A percentile compares a stretch with the other conserved stretches of the same genome.
Conservation (phyloP, 2,113 vertebrate species). For the Vulpes ferrilata region DNA sequence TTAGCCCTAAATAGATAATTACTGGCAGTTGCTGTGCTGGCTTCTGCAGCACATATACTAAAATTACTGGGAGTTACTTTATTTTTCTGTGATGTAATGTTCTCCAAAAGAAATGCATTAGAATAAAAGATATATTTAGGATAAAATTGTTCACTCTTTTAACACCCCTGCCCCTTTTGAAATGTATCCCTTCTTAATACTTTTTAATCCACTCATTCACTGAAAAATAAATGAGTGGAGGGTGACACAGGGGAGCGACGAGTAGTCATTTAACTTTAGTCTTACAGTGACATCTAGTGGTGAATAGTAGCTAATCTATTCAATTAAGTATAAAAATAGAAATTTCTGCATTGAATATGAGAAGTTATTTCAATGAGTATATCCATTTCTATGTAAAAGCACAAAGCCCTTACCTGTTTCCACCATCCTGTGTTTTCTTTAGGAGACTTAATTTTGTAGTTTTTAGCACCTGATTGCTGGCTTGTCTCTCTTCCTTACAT, state of each 20-base stretch:
- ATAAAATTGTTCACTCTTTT: conserved; percentile 26
- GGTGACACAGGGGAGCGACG: accelerated
- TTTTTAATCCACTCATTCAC: conserved; percentile 41
- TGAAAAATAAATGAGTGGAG: not conserved
- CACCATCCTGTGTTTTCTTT: not conserved
- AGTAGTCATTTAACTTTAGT: conserved; percentile 82
- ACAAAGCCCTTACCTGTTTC: not conserved
- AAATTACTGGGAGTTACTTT: not conserved
- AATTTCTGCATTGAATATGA: conserved; percentile 7
- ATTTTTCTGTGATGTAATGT: conserved; percentile 5
- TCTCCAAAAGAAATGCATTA: conserved; percentile 30
- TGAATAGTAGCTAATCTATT: not conserved
- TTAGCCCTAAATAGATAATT: conserved; percentile 42
- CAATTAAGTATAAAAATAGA: conserved; percentile 12
- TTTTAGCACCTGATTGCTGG: not conserved
- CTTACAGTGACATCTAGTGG: conserved; percentile 94
- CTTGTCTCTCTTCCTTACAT: not conserved
- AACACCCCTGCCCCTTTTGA: not conserved
- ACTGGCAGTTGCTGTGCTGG: not conserved
- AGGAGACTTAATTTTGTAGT: not conserved
- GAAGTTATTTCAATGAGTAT: not conserved
- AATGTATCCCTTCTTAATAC: not conserved
- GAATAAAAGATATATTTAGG: conserved; percentile 40
- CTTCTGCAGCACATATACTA: too few species aligned
- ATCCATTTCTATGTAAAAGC: not conserved